Conservation (phyloP, 2,797 vertebrate genomes). For the Crax fasciolata region DNA sequence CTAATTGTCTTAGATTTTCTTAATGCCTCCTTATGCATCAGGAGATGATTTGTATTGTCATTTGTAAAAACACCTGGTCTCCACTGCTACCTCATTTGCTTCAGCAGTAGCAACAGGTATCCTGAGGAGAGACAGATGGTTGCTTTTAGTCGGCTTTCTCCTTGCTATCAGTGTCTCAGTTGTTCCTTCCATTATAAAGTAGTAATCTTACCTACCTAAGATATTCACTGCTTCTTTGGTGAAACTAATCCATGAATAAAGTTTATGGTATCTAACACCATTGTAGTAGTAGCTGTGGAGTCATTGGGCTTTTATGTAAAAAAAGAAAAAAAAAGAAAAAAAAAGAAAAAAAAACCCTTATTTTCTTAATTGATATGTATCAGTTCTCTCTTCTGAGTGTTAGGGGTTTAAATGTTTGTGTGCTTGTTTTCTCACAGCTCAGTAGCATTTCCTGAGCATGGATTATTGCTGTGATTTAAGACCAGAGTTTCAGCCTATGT, state of each 20-base stretch:
- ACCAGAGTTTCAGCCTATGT: not conserved
- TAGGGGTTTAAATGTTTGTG: not conserved
- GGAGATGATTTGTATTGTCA: not conserved
- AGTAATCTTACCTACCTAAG: not conserved
- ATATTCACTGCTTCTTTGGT: not conserved
- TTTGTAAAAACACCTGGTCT: not conserved
- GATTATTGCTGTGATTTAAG: not conserved
- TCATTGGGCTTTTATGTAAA: not conserved
- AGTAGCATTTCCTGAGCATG: not conserved
- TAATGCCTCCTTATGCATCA: not conserved
- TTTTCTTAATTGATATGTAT: not conserved
- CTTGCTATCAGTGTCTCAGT: not conserved
- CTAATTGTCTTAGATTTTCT: not conserved
- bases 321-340: not conserved
- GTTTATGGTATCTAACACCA: not conserved
- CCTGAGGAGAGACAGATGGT: not conserved
- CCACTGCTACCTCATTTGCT: accelerated
- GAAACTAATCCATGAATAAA: not conserved
- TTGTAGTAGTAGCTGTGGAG: not conserved
- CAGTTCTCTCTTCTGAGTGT: not conserved
- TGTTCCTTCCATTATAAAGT: not conserved
- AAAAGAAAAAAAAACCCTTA: not conserved
- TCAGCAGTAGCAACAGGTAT: not conserved
- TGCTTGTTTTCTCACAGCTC: not conserved
- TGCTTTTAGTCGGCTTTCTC: not conserved